Conservation (phyloP, 1,140 invertebrate species). For the Galleria mellonella region DNA sequence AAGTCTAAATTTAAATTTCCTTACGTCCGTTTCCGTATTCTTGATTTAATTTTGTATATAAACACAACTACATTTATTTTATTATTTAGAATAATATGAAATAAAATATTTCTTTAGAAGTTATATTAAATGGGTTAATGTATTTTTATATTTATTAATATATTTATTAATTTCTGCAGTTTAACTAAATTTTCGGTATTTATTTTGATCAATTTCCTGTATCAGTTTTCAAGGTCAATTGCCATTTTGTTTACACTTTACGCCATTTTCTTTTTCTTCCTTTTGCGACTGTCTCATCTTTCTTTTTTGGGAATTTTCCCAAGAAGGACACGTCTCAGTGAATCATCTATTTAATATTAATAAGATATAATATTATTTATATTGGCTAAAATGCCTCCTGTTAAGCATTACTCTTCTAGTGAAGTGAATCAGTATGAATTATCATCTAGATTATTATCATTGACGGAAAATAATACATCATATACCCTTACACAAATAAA, state of each 20-base stretch:
- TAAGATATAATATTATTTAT: slow-evolving; percentile 42
- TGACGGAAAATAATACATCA: slow-evolving; percentile 61
- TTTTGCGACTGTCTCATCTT: slow-evolving; percentile 11
- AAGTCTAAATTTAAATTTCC: no score
- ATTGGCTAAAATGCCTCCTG: slow-evolving; percentile 51
- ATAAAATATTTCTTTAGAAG: no score
- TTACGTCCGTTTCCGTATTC: no score
- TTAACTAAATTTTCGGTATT: no score
- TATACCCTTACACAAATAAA: slow-evolving; percentile 69
- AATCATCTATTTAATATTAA: slow-evolving; percentile 39
- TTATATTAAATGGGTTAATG: no score
- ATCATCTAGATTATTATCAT: slow-evolving; percentile 61
- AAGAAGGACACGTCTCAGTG: slow-evolving; percentile 18
- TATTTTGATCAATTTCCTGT: no score
- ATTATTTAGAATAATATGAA: no score
- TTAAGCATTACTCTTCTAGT: slow-evolving; percentile 64
- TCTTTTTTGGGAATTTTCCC: slow-evolving; percentile 27
- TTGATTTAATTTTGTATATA: not conserved
- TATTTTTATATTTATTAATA: no score
- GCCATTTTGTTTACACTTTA: slow-evolving; percentile 42
- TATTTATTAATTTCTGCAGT: no score
- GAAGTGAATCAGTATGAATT: slow-evolving; percentile 71
- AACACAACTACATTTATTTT: no score
- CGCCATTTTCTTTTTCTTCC: slow-evolving; percentile 28
- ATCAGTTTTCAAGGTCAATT: slow-evolving; percentile 28